phyloP scores from a whole-genome alignment of 1,140 invertebrate species.

The Macrosteles quadrilineatus region DNA sequence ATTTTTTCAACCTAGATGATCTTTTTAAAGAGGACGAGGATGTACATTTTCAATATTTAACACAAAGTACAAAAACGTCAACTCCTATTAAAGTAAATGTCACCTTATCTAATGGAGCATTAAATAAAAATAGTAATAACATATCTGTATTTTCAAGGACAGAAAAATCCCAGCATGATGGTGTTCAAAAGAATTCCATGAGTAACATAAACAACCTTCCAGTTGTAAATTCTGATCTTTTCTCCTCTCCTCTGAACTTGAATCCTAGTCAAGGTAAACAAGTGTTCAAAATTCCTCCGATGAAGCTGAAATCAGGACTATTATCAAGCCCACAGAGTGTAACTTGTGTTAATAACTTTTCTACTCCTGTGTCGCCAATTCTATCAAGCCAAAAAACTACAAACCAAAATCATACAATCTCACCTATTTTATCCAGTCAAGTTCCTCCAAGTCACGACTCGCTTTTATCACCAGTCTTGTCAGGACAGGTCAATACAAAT shows the following conservation, averaged over 20 bases:
- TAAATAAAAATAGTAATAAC: too few relatives aligned
- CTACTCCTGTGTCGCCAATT: not conserved
- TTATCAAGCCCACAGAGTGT: not conserved
- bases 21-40: conserved; percentile 30
- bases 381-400: not conserved
- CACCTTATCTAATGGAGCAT: not conserved
- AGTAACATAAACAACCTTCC: too few relatives aligned
- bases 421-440: too few relatives aligned
- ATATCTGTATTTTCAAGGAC: too few relatives aligned
- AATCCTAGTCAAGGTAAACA: not conserved
- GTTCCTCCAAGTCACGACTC: too few relatives aligned
- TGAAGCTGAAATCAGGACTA: not conserved
- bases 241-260: not conserved
- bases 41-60: not conserved
- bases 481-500: too few relatives aligned
- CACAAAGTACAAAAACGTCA: not conserved
- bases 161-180: too few relatives aligned
- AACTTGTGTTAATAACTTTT: not conserved
- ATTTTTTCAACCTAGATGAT: conserved; percentile 33
- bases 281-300: conserved; percentile 3
- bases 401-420: too few relatives aligned
- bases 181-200: too few relatives aligned
- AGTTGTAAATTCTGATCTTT: too few relatives aligned
- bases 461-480: too few relatives aligned
- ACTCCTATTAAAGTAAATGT: not conserved